Evolutionary conservation across 1,140 invertebrate genomes (phyloP).

Genomic region (Bicyclus anynana): DNA sequence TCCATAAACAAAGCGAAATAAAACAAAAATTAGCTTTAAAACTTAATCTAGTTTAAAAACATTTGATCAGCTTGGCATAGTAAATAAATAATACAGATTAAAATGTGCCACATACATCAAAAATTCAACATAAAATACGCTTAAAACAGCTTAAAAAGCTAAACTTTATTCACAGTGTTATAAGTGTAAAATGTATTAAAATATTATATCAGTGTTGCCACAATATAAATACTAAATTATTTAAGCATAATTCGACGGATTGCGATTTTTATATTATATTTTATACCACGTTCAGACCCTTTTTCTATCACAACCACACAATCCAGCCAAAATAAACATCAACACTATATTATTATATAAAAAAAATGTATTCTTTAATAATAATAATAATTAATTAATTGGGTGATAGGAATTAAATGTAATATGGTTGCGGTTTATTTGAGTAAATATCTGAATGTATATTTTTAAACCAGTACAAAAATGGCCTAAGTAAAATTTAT

Average conservation of each 20-base stretch:
- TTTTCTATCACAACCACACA: slow-evolving; percentile 17
- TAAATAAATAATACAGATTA: slow-evolving; percentile 33
- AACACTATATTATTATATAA: slow-evolving; percentile 4
- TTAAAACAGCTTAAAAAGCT: slow-evolving; percentile 40
- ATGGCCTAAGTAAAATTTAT: too few relatives aligned
- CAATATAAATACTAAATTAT: slow-evolving; percentile 10
- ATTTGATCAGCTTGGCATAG: slow-evolving; percentile 7
- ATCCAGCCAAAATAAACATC: slow-evolving; percentile 7
- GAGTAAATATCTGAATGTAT: neutral
- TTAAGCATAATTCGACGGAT: slow-evolving; percentile 37
- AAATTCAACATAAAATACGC: neutral
- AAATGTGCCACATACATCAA: slow-evolving; percentile 39
- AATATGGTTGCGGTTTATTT: too few relatives aligned
- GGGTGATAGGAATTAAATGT: too few relatives aligned
- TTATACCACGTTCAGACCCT: slow-evolving; percentile 15
- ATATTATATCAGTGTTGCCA: slow-evolving; percentile 39
- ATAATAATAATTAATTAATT: neutral
- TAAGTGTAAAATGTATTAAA: slow-evolving; percentile 51
- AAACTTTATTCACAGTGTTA: slow-evolving; percentile 51
- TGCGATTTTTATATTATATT: slow-evolving; percentile 3
- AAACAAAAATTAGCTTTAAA: neutral
- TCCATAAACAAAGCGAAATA: neutral
- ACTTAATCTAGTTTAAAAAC: slow-evolving; percentile 11
- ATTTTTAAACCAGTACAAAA: neutral
- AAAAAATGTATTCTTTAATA: neutral